Evolutionary conservation across 2,113 vertebrate species (phyloP), one percentile per base, ranked within the genome.

Genomic region (Melanerpes aurifrons): DNA sequence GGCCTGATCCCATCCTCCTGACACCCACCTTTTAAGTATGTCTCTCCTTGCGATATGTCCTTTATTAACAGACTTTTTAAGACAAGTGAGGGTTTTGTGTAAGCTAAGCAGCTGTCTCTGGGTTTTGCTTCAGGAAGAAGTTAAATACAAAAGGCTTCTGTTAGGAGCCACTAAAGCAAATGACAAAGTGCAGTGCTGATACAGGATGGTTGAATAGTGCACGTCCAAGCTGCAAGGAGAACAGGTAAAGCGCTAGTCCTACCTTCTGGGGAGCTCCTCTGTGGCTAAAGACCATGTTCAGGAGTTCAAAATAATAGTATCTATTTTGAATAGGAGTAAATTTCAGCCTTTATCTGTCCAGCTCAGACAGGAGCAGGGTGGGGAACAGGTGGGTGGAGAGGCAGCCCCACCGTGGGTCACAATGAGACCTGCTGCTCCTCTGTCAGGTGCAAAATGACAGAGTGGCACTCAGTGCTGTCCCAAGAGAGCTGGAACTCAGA

Each of bases 391-490:
- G 1, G 35, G 35, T 3, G 3, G 26, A n/a, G 14, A 15, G 32
- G 19, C 0, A 1, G 56, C 32, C 15, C 9, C 17, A 0, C 8
- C 0, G 2, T 0, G 0, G 59, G 24, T 12, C 37, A 1, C 9
- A 29, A 24, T 7, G 75, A 15, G 79, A 8, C 6, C 58, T 4
- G 25, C 2, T 16, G 37, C 43, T 28, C 20, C 47, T 68, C 50
- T 5, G 31, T 12, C 5, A 2, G 28, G 31, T 64, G 31, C 45
- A 1, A 2, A 26, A 10, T 2, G 62, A 73, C 61, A 1, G 18
- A 0, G 2, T 0, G 24, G 86, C 31, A 26, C 31, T 35, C 1
- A 0, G n/a, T n/a, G 2, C 43, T 0, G 0, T 28, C 67, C 48
- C 56, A 2, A 2, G 4, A 7, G 31, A 20, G 22, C 2, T 7